Evolutionary conservation across 2,113 vertebrate species (phyloP).

Genomic region (Notothenia coriiceps): DNA sequence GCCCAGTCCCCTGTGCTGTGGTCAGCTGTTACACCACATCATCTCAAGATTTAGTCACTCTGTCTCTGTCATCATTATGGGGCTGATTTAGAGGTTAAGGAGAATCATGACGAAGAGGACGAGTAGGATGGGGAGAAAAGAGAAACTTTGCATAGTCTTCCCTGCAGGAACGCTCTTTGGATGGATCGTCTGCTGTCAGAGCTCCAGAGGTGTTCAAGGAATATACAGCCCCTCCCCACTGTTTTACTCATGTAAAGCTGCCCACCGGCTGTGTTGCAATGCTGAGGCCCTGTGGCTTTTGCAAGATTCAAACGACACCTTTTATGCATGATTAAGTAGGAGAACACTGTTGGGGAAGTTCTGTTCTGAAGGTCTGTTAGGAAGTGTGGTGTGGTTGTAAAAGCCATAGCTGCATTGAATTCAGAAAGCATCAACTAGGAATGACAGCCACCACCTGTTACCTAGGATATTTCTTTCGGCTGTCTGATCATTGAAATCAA

Average conservation of each 20-base stretch:
- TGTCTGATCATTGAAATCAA: background rate
- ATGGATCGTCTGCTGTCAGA: constrained; percentile 59
- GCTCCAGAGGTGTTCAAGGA: constrained; percentile 46
- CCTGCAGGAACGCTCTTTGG: constrained; percentile 38
- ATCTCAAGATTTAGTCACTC: constrained; percentile 46
- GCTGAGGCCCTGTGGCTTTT: constrained; percentile 33
- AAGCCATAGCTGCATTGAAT: constrained; percentile 27
- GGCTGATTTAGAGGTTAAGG: constrained; percentile 60
- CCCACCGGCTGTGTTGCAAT: constrained; percentile 6
- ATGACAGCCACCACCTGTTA: constrained; percentile 3
- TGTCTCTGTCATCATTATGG: constrained; percentile 59
- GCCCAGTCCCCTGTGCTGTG: constrained; percentile 50
- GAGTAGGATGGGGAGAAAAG: background rate
- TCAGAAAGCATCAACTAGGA: background rate
- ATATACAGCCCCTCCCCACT: constrained; percentile 11
- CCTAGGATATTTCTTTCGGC: background rate
- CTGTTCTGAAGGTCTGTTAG: background rate
- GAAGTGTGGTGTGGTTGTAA: constrained; percentile 2
- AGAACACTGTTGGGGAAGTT: background rate
- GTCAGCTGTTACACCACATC: constrained; percentile 72
- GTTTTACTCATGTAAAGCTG: constrained; percentile 63
- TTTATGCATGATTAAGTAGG: constrained; percentile 52
- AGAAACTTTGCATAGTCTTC: constrained; percentile 23
- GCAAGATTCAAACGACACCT: constrained; percentile 50
- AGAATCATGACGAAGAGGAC: constrained; percentile 6